phyloP scores from a whole-genome alignment of 2,888 invertebrate species.

The Eulithis testata region DNA sequence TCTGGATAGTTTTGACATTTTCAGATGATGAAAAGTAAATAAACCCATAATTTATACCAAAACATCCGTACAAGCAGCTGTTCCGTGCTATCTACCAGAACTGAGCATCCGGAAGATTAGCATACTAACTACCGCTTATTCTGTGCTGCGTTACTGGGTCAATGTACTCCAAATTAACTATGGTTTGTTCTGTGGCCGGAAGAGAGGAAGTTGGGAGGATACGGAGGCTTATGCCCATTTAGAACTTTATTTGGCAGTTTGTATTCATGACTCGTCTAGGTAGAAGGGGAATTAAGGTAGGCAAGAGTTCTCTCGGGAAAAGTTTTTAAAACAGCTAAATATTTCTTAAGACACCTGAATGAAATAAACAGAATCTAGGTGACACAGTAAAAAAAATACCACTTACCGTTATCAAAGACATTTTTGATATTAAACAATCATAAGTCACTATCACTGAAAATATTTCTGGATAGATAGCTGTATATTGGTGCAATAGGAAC shows the following conservation, averaged over 20 bases:
- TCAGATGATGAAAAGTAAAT: conserved; percentile 4
- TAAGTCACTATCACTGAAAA: too few relatives aligned
- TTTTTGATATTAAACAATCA: too few relatives aligned
- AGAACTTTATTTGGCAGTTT: conserved; percentile 37
- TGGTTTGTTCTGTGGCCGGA: conserved; percentile 28
- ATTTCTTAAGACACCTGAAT: too few relatives aligned
- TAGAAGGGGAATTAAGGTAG: not conserved
- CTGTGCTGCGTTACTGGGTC: conserved; percentile 30
- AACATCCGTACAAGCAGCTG: conserved; percentile 29
- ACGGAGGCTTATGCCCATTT: conserved; percentile 33
- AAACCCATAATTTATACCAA: conserved; percentile 10
- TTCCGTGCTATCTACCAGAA: conserved; percentile 14
- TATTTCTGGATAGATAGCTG: too few relatives aligned
- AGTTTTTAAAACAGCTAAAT: too few relatives aligned
- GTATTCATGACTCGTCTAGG: conserved; percentile 26
- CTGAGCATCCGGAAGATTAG: conserved; percentile 24
- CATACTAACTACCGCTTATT: conserved; percentile 14
- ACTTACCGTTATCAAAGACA: too few relatives aligned
- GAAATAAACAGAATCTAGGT: too few relatives aligned
- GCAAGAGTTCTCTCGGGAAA: not conserved
- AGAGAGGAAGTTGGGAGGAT: conserved; percentile 41
- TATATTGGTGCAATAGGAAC: too few relatives aligned
- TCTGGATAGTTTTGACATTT: conserved; percentile 2
- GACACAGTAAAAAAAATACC: too few relatives aligned
- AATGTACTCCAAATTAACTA: conserved; percentile 33